Evolutionary conservation across 2,888 invertebrate species (phyloP), one percentile per base, ranked within the genome.

Genomic region (Eristalinus aeneus): DNA sequence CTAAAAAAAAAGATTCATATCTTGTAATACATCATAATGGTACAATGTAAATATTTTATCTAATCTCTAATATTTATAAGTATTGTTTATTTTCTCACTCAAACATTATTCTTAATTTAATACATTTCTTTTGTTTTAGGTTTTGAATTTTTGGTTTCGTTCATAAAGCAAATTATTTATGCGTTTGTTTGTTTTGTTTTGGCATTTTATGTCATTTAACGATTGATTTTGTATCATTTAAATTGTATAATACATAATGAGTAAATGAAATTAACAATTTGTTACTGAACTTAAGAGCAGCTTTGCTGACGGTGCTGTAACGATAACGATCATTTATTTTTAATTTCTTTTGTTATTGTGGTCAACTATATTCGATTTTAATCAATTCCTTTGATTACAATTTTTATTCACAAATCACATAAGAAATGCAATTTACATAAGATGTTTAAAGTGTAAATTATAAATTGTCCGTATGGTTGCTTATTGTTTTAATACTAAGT

Each of bases 61-160:
- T 85, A 81, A 69, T 77, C 80, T 85, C 85, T 85, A 85, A 80
- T 85, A 85, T 85, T 85, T 91, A 91, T 91, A 91, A 90, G 92
- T 91, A 91, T 91, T 91, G 91, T 91, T 91, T 91, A 90, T 88
- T 91, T 91, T 91, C 91, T 91, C 91, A 91, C 91, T 91, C 91
- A 91, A 91, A 92, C 91, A 91, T 91, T 91, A 90, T 90, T 89
- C 89, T 88, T 87, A 81, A 77, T 82, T 78, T 77, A 74, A 58
- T 74, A 67, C 32, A 65, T 71, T 65, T 58, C 60, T 53, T 22
- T 73, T 63, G 67, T 64, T 63, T 27, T 27, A 27, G 27, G 2
- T 27, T 27, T 27, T 2, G 5, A 39, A 27, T 54, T 36, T 54
- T 16, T 46, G 11, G 36, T 76, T 16, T 31, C 46, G 9, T 36